phyloP scores from a whole-genome alignment of 2,888 invertebrate species.

The Amaurobius ferox region DNA sequence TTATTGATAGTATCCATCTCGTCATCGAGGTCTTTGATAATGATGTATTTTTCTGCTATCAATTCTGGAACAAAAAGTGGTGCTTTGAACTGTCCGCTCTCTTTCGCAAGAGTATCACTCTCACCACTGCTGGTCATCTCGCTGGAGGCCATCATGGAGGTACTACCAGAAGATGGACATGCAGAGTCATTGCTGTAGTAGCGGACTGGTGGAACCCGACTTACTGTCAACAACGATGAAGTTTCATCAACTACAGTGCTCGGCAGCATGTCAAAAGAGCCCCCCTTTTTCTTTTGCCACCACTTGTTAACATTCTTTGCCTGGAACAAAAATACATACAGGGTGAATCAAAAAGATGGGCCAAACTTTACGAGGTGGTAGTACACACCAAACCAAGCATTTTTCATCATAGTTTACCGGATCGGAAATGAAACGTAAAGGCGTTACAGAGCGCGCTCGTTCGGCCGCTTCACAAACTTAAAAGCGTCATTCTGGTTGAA shows the following conservation, averaged over 20 bases:
- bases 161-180: conserved; percentile 25
- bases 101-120: conserved; percentile 60
- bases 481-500: no score
- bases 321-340: conserved; percentile 17
- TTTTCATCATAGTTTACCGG: no score
- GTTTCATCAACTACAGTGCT: conserved; percentile 26
- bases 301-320: conserved; percentile 37
- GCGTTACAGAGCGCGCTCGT: no score
- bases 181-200: conserved; percentile 50
- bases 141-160: conserved; percentile 38
- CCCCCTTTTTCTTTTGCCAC: conserved; percentile 44
- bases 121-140: conserved; percentile 51
- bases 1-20: conserved; percentile 21
- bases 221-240: conserved; percentile 21
- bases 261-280: conserved; percentile 11
- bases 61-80: conserved; percentile 27
- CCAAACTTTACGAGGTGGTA: no score
- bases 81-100: conserved; percentile 39
- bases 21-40: conserved; percentile 48
- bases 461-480: no score
- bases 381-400: no score
- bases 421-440: no score
- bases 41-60: conserved; percentile 45
- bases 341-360: no score
- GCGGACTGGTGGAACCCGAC: conserved; percentile 7